Evolutionary conservation across 2,113 vertebrate genomes (phyloP), one percentile per base, ranked within the genome.

Genomic region (Hoplias malabaricus): DNA sequence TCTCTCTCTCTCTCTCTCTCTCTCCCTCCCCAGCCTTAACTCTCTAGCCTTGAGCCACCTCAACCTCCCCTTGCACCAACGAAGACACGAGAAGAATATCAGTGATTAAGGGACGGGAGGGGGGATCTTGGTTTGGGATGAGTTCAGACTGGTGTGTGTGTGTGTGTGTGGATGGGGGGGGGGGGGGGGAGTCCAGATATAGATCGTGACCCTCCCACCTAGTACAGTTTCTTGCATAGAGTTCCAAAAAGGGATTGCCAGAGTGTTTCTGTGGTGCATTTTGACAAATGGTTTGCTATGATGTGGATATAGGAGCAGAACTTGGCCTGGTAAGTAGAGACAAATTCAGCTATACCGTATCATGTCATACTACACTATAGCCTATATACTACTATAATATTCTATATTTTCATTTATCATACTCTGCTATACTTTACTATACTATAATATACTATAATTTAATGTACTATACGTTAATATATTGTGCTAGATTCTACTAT

Each of bases 131-230:
- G 77, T 84, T 84, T 77, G 78, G 82, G 84, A 83, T 84, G 78
- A 79, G 80, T 83, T 81, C 81, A 82, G 83, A 74, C 79, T 79
- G 79, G 75, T 80, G 66, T 71, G 36, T 59, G 61, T 70, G 27
- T 69, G 59, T 43, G 33, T 73, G 36, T 73, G 56, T 59, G 56
- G 61, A 40, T 62, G 69, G 57, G 81, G 88, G 83, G 86, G 81
- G 84, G 86, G 84, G 92, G 86, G 92, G 88, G 90, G 92, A 88
- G 89, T 90, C 91, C 88, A 84, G 89, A 90, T 91, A 93, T 88
- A 93, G 88, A 93, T 93, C 93, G 94, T 95, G 94, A 94, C 93
- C 89, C 86, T 94, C 94, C 92, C 93, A 93, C 93, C 94, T 92
- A 91, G 87, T 93, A 93, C 93, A 93, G 90, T 95, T 95, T 93